phyloP scores from a whole-genome alignment of 2,113 vertebrate species.

The Dunckerocampus dactyliophorus region DNA sequence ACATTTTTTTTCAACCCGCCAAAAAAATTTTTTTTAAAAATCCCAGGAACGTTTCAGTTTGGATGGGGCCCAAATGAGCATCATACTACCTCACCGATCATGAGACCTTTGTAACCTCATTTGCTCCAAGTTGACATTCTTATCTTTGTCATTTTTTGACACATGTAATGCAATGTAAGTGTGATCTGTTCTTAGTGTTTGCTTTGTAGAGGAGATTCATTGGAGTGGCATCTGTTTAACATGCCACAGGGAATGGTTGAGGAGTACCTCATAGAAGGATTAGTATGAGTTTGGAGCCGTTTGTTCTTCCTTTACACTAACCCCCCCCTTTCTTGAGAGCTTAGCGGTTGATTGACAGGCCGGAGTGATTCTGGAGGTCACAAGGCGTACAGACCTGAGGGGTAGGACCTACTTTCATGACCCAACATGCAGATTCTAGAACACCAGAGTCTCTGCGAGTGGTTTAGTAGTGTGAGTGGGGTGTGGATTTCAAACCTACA shows the following conservation, averaged over 20 bases:
- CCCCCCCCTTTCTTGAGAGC: conserved; percentile 8
- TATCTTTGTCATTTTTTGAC: conserved; percentile 22
- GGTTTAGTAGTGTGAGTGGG: conserved; percentile 30
- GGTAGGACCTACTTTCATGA: conserved; percentile 38
- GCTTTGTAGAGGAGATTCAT: conserved; percentile 3
- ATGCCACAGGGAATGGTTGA: conserved; percentile 23
- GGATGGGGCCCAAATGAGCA: too few relatives aligned
- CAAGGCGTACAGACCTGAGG: conserved; percentile 23
- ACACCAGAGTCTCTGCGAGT: conserved; percentile 39
- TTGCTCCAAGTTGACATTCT: conserved; percentile 6
- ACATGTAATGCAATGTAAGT: conserved; percentile 1
- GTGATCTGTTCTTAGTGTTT: conserved; percentile 18
- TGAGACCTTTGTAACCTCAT: conserved; percentile 8
- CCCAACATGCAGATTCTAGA: conserved; percentile 28
- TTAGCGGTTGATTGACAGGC: conserved; percentile 51
- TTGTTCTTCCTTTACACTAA: conserved; percentile 28
- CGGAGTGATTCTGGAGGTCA: conserved; percentile 39
- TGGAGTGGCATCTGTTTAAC: conserved; percentile 16
- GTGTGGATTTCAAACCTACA: conserved; percentile 27
- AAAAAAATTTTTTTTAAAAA: too few relatives aligned
- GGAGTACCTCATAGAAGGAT: conserved; percentile 16
- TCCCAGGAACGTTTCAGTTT: too few relatives aligned
- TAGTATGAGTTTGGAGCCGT: conserved; percentile 38
- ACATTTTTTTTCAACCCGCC: too few relatives aligned
- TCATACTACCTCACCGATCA: neutral